Base-by-base conservation (phyloP, 1,140 invertebrate genomes). In the Calliopsis andreniformis region DNA sequence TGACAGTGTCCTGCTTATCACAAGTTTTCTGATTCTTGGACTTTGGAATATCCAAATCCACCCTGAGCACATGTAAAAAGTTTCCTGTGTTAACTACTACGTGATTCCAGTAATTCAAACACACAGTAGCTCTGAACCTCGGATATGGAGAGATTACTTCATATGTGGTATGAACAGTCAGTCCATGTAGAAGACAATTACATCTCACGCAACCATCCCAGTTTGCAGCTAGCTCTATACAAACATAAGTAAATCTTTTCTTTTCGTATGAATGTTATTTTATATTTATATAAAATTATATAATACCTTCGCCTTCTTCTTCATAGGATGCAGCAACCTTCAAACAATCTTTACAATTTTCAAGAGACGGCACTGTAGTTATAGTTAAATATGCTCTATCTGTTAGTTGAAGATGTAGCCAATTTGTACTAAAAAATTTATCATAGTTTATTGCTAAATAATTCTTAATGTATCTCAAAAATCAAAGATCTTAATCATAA, bases 1-100 rank as follows among this genome's bases (percentile, higher is more conserved):
- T 85, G 0, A 83, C 63, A 39, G 77, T 59, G 61, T 89, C 87
- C 32, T 89, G 87, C 59, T 89, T 91, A 18, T 91, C 91, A 53
- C 58, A 80, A 42, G 28, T 80, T 61, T 81, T 89, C 14, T 82
- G 72, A 66, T 82, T 87, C 58, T 83, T 87, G 6, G 78, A 63
- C 62, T 89, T 89, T 14, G 87, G 87, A 62, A 90, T 86, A 67
- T 93, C 91, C 58, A 94, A 85, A 67, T 93, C 90, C 23, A 94
- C 91, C 76, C 89, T 92, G 25, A 96, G 87, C 23, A 95, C 93
- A 70, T 96, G 94, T 28, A 96, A 90, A 78, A 95, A 95, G 85
- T 95, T 95, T 18, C 95, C 95, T 6, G 95, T 95, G 83, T 96
- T 96, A 23, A 96, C 91, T 14, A 96, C 93, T 43, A 95, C 94